Conservation (phyloP, 2,888 invertebrate species). For the Eledona agricola region DNA sequence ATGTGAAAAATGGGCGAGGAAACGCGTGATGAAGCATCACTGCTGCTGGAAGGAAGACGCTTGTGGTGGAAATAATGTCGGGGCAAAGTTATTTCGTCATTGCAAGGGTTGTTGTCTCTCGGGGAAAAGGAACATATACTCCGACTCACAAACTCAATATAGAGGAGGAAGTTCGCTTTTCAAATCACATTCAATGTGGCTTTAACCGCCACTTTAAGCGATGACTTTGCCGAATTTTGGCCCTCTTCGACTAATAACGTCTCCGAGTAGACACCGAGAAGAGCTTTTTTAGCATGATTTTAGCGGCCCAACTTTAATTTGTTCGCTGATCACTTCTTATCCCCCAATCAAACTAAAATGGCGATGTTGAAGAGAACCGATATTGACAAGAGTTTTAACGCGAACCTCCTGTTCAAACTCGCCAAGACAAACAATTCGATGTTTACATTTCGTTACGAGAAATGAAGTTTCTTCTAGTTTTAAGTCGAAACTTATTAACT, state of each 20-base stretch:
- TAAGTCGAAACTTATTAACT: conserved; percentile 4
- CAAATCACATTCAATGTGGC: conserved; percentile 43
- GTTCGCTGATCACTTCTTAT: conserved; percentile 39
- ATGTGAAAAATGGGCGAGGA: conserved; percentile 6
- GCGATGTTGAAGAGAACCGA: too few relatives aligned
- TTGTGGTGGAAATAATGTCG: conserved; percentile 11
- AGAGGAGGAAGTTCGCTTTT: conserved; percentile 44
- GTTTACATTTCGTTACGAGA: conserved; percentile 5
- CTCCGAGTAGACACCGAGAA: conserved; percentile 5
- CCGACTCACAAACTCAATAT: conserved; percentile 47
- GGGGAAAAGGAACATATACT: conserved; percentile 23
- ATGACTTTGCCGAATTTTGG: conserved; percentile 26
- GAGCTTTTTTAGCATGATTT: conserved; percentile 18
- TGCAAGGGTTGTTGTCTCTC: conserved; percentile 29
- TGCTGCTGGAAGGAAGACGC: background rate
- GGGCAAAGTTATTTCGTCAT: conserved; percentile 29
- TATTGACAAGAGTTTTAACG: conserved; percentile 1
- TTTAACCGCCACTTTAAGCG: conserved; percentile 34
- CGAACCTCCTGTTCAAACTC: conserved; percentile 3
- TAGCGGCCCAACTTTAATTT: conserved; percentile 42
- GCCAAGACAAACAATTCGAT: conserved; percentile 2
- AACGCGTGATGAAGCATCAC: too few relatives aligned
- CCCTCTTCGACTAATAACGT: conserved; percentile 22
- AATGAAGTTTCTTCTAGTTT: conserved; percentile 1
- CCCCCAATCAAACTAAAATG: conserved; percentile 9